A percentile compares a stretch with the other conserved stretches of the same genome.
phyloP scores from a whole-genome alignment of 2,888 invertebrate species.

The Allygus modestus region DNA sequence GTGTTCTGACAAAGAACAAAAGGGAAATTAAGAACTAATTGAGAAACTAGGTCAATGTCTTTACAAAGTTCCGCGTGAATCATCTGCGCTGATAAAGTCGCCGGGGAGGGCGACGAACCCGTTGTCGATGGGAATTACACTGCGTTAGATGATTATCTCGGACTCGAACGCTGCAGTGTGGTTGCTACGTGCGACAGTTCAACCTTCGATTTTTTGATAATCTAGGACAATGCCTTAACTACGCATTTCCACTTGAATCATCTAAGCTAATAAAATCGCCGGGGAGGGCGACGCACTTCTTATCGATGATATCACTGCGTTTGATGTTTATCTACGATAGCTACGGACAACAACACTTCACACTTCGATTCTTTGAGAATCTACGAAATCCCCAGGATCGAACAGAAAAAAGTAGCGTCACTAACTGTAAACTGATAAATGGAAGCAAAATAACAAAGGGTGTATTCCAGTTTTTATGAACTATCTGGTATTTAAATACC shows the following conservation, averaged over 20 bases:
- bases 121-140: neutral
- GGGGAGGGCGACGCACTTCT: slow-evolving; percentile 15
- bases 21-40: slow-evolving; percentile 17
- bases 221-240: neutral
- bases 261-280: neutral
- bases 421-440: too few species aligned
- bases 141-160: neutral
- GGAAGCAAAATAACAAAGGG: too few species aligned
- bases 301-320: neutral
- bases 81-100: neutral
- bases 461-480: too few species aligned
- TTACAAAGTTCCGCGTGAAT: slow-evolving; percentile 22
- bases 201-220: too few species aligned
- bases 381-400: too few species aligned
- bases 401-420: too few species aligned
- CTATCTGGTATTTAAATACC: too few species aligned
- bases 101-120: slow-evolving; percentile 17
- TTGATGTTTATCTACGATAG: neutral
- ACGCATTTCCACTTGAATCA: slow-evolving; percentile 14
- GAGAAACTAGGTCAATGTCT: slow-evolving; percentile 18
- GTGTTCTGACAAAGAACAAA: neutral
- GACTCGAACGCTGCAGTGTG: too few species aligned
- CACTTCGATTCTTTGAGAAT: too few species aligned
- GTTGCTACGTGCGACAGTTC: too few species aligned
- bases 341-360: too few species aligned